phyloP scores from a whole-genome alignment of 2,888 invertebrate genomes.

The Synergus itoensis region DNA sequence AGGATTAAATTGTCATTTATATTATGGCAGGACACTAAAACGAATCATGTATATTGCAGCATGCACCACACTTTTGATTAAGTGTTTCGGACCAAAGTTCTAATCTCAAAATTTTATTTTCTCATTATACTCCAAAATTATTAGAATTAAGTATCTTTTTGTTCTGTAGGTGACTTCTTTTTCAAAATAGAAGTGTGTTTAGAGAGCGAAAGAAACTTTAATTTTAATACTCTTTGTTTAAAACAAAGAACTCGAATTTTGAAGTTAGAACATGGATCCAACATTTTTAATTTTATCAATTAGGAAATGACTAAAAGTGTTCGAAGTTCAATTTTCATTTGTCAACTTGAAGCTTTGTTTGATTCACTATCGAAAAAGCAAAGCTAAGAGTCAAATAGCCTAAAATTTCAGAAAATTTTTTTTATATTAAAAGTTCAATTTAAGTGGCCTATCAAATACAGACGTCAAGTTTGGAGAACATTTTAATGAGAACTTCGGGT shows the following conservation, averaged over 20 bases:
- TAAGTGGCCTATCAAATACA: slow-evolving; percentile 36
- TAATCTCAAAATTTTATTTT: too few relatives aligned
- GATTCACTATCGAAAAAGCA: background rate
- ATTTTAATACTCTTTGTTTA: too few relatives aligned
- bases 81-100: too few relatives aligned
- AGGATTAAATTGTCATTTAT: slow-evolving; percentile 34
- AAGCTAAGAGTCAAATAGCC: slow-evolving; percentile 5
- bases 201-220: too few relatives aligned
- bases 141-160: too few relatives aligned
- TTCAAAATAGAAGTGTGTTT: too few relatives aligned
- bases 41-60: slow-evolving; percentile 35
- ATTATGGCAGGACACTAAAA: slow-evolving; percentile 29
- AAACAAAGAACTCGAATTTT: too few relatives aligned
- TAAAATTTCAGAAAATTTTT: background rate
- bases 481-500: slow-evolving; percentile 36
- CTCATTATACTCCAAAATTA: too few relatives aligned
- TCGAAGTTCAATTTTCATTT: slow-evolving; percentile 10
- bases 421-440: slow-evolving; percentile 14
- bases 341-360: background rate
- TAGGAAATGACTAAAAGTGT: slow-evolving; percentile 16
- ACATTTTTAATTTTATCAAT: background rate
- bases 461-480: slow-evolving; percentile 22
- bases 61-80: slow-evolving; percentile 21
- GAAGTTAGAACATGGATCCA: too few relatives aligned
- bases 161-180: too few relatives aligned